Base-by-base conservation (phyloP, 2,888 invertebrate species). In the Drosophila acutilabella region DNA sequence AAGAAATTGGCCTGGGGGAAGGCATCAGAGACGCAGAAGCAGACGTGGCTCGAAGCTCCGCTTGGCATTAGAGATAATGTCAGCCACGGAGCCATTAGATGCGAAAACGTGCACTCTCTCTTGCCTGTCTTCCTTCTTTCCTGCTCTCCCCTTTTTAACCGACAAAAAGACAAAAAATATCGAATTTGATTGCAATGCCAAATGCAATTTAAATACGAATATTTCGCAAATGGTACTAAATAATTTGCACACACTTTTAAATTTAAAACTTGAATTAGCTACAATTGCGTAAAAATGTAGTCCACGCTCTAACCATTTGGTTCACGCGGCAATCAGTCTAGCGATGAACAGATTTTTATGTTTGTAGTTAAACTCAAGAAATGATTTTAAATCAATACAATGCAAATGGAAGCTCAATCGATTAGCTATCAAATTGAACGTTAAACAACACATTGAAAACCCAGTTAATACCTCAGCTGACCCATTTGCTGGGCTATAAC, bases 191-290 rank as follows among this genome's bases (percentile, higher is more conserved):
- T 83, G 81, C 80, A 64, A 56, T 64, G 66, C 57, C 74, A 82
- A 84, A 87, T 82, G 88, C 84, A 78, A 83, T 83, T 83, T 88
- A 85, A 85, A 78, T 88, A 45, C 57, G 50, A 47, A 42, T n/a
- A 50, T 74, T 68, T 71, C 18, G 52, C 44, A 61, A 54, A 51
- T 61, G 64, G 54, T 72, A 72, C 1, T 5, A 48, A 72, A 64
- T 59, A 59, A 45, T 8, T 2, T 23, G 36, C 7, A 13, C 38
- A 10, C 23, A 14, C 16, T 40, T 20, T 11, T 13, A 36, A 13
- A 13, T 36, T 36, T 13, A 36, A 36, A 13, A 36, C 36, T 36
- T 36, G 7, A 8, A 30, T 30, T 30, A 30, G 30, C 30, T 8
- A 8, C 30, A 30, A 30, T 4, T 26, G 26, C 1, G 6, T 7